phyloP scores from a whole-genome alignment of 2,888 invertebrate species.

The Noctua pronuba region DNA sequence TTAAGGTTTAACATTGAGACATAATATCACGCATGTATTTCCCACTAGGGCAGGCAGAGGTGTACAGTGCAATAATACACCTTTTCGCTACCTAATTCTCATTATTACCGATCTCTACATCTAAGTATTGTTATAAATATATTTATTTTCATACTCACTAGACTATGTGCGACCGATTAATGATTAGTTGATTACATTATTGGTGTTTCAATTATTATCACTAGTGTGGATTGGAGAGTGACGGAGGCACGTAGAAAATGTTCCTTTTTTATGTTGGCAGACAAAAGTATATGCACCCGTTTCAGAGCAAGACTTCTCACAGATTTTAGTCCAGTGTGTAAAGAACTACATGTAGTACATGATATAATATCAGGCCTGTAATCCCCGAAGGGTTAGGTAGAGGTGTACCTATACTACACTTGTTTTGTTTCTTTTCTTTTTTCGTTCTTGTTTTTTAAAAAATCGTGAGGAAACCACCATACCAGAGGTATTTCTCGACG shows the following conservation, averaged over 20 bases:
- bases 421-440: too few species aligned
- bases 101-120: neutral
- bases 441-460: too few species aligned
- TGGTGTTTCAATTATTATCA: slow-evolving; percentile 41
- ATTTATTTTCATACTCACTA: neutral
- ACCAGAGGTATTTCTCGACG: too few species aligned
- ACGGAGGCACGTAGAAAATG: too few species aligned
- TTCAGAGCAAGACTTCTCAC: neutral
- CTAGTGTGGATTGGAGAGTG: slow-evolving; percentile 27
- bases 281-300: neutral
- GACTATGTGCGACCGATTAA: slow-evolving; percentile 1
- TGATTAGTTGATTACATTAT: slow-evolving; percentile 27
- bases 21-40: neutral
- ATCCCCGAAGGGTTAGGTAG: neutral
- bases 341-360: neutral
- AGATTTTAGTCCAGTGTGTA: neutral
- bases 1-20: neutral
- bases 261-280: neutral
- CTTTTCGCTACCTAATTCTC: too few species aligned
- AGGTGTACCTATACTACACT: neutral
- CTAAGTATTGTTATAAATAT: neutral
- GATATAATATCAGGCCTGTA: neutral
- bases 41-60: neutral
- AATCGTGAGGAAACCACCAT: too few species aligned
- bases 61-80: slow-evolving; percentile 2